Evolutionary conservation across 1,140 invertebrate genomes (phyloP).

Genomic region (Musca vetustissima): DNA sequence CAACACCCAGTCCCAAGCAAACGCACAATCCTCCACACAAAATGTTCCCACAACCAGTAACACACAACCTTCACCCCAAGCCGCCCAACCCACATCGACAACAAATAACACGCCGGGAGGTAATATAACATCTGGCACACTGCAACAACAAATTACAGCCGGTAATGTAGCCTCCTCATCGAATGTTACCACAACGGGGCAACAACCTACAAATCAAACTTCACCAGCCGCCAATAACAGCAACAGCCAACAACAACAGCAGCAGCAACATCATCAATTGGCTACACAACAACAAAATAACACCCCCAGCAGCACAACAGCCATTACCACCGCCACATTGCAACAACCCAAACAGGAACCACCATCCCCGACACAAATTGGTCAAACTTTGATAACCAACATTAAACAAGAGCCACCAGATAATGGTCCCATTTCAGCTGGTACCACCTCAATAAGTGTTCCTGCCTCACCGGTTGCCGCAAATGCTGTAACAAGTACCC

Average conservation of each 20-base stretch:
- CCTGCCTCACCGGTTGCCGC: not conserved
- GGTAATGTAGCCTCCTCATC: not conserved
- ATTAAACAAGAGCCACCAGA: slow-evolving; percentile 54
- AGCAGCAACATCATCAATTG: slow-evolving; percentile 29
- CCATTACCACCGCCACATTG: slow-evolving; percentile 22
- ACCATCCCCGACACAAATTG: slow-evolving; percentile 42
- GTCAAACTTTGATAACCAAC: slow-evolving; percentile 39
- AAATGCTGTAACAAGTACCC: slow-evolving; percentile 22
- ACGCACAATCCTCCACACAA: not conserved
- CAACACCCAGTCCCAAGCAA: not conserved
- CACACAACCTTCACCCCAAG: slow-evolving; percentile 14
- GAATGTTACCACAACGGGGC: not conserved
- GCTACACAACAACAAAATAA: slow-evolving; percentile 22
- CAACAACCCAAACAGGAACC: slow-evolving; percentile 48
- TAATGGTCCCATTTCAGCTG: not conserved
- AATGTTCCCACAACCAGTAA: not conserved
- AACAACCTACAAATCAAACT: not conserved
- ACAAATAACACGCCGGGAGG: not conserved
- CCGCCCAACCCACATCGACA: slow-evolving; percentile 12
- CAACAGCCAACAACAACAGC: slow-evolving; percentile 32
- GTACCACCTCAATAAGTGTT: slow-evolving; percentile 9
- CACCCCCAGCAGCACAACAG: not conserved
- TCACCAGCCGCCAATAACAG: no score
- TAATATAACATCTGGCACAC: no score
- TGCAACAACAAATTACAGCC: not conserved